A percentile compares a stretch with the other conserved stretches of the same genome.
phyloP scores from a whole-genome alignment of 2,113 vertebrate species.

The Camelus bactrianus region DNA sequence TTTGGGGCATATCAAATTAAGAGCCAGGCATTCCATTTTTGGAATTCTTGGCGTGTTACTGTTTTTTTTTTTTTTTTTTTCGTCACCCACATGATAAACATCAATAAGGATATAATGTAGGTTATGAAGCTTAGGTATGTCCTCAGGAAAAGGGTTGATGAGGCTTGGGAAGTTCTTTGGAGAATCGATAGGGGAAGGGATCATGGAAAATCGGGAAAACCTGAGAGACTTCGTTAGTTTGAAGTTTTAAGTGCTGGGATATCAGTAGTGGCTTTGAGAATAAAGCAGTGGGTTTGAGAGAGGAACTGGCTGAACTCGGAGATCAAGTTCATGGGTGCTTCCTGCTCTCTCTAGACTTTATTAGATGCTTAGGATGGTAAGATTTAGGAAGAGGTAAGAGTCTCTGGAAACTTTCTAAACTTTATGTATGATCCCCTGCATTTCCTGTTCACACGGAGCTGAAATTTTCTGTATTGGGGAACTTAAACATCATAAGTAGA shows the following conservation, averaged over 20 bases:
- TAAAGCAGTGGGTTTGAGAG: neutral
- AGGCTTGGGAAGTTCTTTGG: conserved; percentile 28
- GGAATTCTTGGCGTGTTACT: neutral
- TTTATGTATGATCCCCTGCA: neutral
- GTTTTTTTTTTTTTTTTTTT: neutral
- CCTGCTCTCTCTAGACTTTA: neutral
- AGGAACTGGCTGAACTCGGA: neutral
- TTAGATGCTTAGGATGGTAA: neutral
- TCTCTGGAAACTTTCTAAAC: conserved; percentile 10
- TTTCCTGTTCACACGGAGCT: neutral
- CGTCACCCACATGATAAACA: neutral
- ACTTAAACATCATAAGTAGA: neutral
- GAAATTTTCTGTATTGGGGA: neutral
- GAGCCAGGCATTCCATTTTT: conserved; percentile 17
- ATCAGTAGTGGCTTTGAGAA: neutral
- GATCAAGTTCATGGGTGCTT: neutral
- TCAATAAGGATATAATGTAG: neutral
- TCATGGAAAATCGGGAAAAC: conserved; percentile 7
- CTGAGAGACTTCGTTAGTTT: neutral
- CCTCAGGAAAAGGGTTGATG: conserved; percentile 1
- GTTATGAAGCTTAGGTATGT: neutral
- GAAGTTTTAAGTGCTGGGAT: neutral
- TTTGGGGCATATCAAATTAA: conserved; percentile 12
- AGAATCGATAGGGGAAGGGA: neutral
- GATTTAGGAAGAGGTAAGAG: neutral